A percentile compares a stretch with the other conserved stretches of the same genome.
These are phyloP conservation scores for Salmo trutta DNA, from an alignment of 2,797 vertebrate species.

Conservation along the genomic window DNA sequence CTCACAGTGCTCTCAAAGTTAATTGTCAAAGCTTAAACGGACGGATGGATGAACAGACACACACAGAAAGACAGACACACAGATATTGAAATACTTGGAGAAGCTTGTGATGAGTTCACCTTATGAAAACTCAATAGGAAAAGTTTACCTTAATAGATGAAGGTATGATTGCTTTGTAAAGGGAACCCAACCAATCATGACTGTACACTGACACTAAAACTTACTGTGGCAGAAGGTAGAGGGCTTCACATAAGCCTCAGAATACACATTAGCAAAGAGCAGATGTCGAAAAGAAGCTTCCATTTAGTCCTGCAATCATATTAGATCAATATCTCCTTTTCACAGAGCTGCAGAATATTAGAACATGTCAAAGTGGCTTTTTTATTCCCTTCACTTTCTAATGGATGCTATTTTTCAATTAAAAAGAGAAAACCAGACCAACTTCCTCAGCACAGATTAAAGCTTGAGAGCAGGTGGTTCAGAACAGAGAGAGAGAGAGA, in stretches of 20 bases:
- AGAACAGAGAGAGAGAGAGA: not conserved
- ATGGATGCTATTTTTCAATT: slow-evolving; percentile 31
- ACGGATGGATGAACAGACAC: not conserved
- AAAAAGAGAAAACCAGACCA: slow-evolving; percentile 16
- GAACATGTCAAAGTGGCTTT: slow-evolving; percentile 1
- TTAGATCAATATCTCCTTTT: slow-evolving; percentile 4
- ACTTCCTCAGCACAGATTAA: slow-evolving; percentile 14
- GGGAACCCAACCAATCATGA: not conserved
- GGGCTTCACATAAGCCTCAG: not conserved
- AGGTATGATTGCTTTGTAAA: not conserved
- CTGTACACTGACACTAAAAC: not conserved
- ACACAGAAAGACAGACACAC: not conserved
- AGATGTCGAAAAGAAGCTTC: not conserved
- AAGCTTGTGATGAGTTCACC: not conserved
- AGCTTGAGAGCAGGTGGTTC: slow-evolving; percentile 19
- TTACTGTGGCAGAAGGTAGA: not conserved
- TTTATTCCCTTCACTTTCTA: slow-evolving; percentile 13
- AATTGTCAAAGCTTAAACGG: not conserved
- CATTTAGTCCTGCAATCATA: not conserved
- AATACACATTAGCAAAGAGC: not conserved
- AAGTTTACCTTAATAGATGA: not conserved
- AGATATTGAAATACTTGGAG: not conserved
- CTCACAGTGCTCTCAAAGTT: not conserved
- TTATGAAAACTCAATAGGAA: not conserved
- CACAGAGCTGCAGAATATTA: not conserved